Base-by-base conservation (phyloP, 2,888 invertebrate species). In the Parasteatoda lunata region DNA sequence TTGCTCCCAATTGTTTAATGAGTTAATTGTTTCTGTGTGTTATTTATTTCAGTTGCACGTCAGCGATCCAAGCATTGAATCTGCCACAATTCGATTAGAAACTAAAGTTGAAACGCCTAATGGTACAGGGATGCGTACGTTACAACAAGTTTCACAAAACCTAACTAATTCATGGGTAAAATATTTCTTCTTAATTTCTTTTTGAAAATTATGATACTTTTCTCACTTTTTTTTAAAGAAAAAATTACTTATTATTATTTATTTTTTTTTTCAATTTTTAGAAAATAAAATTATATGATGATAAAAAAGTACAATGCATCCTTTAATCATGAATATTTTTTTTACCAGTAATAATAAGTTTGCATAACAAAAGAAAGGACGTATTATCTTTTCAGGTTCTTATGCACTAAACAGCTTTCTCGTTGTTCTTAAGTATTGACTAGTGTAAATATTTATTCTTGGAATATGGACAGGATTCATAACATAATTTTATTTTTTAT, bases 81-180 rank as follows among this genome's bases (percentile, higher is more conserved):
- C 79, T 3, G 83, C 79, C 9, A 75, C 69, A 0, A 78, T 88
- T 7, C 66, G 72, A 3, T 45, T 88, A 65, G 88, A 88, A 8
- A 88, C 88, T 2, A 78, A 88, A 8, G 88, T 88, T 11, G 88
- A 83, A 69, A 88, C 88, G 1, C 88, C 83, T 5, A 66, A 45
- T 9, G 88, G 88, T 5, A 88, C 78, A 3, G 79, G 83, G 13
- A 83, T 78, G 75, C 54, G 83, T 30, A 51, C 70, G 7, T 52
- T 88, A 45, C 88, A 88, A 30, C 75, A 83, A 11, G 69, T 83
- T 47, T 48, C 83, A 3, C 88, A 88, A 70, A 81, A 80, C n/a
- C 68, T 83, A 3, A 79, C 83, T 0, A 79, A 88, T 45, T 79
- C 88, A 6, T 88, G 88, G 88, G 88, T 88, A 76, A 75, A 82